Conservation (phyloP, 2,113 vertebrate genomes). For the Odontophorus gujanensis region DNA sequence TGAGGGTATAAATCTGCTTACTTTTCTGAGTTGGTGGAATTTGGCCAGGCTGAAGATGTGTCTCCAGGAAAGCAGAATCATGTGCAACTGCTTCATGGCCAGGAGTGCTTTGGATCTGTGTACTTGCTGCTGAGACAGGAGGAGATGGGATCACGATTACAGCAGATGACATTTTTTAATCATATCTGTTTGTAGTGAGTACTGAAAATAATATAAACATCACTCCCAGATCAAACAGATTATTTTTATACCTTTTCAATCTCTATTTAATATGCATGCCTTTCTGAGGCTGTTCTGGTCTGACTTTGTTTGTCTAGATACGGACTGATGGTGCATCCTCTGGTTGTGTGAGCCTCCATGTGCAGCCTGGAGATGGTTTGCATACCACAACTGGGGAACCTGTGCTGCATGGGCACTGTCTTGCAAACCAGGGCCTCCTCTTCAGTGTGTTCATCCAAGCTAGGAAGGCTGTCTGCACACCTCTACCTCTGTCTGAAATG, state of each 20-base stretch:
- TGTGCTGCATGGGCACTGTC: rapidly evolving
- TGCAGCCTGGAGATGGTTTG: conserved; percentile 28
- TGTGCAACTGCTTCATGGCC: conserved; percentile 60
- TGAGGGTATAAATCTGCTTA: conserved; percentile 1
- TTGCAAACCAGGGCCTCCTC: background rate
- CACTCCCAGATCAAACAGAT: conserved; percentile 57
- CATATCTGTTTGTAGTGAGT: conserved; percentile 53
- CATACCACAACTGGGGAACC: conserved; percentile 36
- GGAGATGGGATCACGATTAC: conserved; percentile 51
- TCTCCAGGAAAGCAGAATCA: conserved; percentile 72
- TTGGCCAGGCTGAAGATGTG: conserved; percentile 56
- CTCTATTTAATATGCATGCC: conserved; percentile 56
- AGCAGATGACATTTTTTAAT: conserved; percentile 44
- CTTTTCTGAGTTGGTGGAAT: background rate
- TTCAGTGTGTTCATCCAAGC: background rate
- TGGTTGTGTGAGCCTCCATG: background rate
- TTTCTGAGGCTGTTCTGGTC: conserved; percentile 43
- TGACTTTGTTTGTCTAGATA: conserved; percentile 49
- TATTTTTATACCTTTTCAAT: conserved; percentile 58
- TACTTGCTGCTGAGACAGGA: conserved; percentile 50
- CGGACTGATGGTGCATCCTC: background rate
- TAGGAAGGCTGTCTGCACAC: background rate
- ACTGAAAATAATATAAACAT: conserved; percentile 61
- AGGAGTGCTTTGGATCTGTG: conserved; percentile 57
- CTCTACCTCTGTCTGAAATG: background rate